These are phyloP conservation scores for Triplophysa dalaica DNA, from an alignment of 2,113 vertebrate genomes.

Conservation along the genomic window DNA sequence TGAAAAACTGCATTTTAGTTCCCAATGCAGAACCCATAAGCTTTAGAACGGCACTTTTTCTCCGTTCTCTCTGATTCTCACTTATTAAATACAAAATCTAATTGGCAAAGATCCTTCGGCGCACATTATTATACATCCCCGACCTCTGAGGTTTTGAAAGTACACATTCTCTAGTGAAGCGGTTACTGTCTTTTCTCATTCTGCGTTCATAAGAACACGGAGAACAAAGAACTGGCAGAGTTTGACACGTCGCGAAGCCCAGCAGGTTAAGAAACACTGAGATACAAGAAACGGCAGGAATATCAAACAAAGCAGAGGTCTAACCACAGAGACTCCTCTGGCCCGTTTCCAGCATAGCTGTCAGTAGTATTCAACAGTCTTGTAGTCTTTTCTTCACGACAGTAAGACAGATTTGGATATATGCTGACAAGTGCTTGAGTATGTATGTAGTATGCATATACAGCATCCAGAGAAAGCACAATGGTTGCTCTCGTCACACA, in stretches of 20 bases:
- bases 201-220: background rate
- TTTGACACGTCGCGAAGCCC: conserved; percentile 37
- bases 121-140: conserved; percentile 46
- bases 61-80: background rate
- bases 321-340: conserved; percentile 28
- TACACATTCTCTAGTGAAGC: conserved; percentile 13
- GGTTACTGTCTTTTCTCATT: conserved; percentile 33
- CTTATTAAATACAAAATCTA: conserved; percentile 35
- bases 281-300: conserved; percentile 20
- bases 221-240: conserved; percentile 45
- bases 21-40: background rate
- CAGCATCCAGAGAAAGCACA: background rate
- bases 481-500: background rate
- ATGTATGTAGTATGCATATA: background rate
- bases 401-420: conserved; percentile 27
- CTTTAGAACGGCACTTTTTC: background rate
- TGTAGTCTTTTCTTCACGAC: conserved; percentile 25
- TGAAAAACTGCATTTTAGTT: background rate
- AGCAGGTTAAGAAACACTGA: conserved; percentile 30
- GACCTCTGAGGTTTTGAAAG: conserved; percentile 39
- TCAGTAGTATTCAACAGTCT: conserved; percentile 15
- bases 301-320: conserved; percentile 21
- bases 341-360: conserved; percentile 23
- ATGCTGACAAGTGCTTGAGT: conserved; percentile 45
- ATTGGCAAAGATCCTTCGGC: conserved; percentile 42